phyloP scores from a whole-genome alignment of 2,888 invertebrate genomes.

The Bedellia somnulentella region DNA sequence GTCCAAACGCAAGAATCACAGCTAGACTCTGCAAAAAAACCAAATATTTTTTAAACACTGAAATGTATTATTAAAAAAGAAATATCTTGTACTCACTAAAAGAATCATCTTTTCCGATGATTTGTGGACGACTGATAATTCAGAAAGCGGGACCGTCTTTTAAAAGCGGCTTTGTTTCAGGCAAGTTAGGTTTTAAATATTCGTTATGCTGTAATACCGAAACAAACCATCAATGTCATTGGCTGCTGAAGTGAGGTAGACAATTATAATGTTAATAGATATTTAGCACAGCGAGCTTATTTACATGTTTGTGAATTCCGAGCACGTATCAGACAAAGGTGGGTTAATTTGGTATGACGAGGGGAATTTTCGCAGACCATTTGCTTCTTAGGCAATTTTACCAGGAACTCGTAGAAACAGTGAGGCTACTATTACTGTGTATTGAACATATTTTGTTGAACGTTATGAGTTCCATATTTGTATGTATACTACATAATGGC shows the following conservation, averaged over 20 bases:
- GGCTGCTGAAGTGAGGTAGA: conserved; percentile 40
- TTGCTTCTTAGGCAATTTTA: conserved; percentile 27
- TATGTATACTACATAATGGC: no score
- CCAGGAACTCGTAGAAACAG: conserved; percentile 2
- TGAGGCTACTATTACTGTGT: no score
- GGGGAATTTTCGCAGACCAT: conserved; percentile 25
- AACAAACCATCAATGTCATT: conserved; percentile 56
- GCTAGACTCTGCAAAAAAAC: conserved; percentile 19
- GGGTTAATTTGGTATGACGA: conserved; percentile 29
- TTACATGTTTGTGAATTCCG: conserved; percentile 33
- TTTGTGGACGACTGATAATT: conserved; percentile 45
- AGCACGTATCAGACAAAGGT: conserved; percentile 36
- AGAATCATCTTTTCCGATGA: conserved; percentile 46
- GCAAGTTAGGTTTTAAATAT: conserved; percentile 26
- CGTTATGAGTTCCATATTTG: no score
- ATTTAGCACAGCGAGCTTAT: conserved; percentile 34
- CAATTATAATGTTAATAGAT: conserved; percentile 52
- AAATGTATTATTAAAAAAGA: conserved; percentile 1
- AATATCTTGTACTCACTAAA: conserved; percentile 28
- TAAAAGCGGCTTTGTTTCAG: conserved; percentile 41
- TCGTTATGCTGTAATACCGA: conserved; percentile 47
- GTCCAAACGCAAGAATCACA: not conserved
- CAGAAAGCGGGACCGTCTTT: conserved; percentile 32
- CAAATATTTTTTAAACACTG: not conserved
- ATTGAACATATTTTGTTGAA: no score